These are phyloP conservation scores for Nipponacmea schrenckii DNA, from an alignment of 2,888 invertebrate species.

Conservation along the genomic window DNA sequence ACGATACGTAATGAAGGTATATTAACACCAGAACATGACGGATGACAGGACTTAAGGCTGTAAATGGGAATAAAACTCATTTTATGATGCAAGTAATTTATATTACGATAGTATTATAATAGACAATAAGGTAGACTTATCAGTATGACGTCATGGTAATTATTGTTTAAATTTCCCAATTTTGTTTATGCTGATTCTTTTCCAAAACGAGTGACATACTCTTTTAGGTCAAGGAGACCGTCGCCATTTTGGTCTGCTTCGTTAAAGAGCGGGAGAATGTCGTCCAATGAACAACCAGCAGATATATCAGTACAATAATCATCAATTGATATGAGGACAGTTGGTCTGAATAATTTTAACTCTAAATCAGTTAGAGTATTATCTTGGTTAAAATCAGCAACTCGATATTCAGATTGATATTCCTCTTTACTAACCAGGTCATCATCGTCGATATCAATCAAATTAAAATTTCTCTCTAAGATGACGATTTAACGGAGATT, in stretches of 20 bases:
- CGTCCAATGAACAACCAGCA: not conserved
- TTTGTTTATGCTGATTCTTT: too few species aligned
- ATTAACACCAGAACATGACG: too few species aligned
- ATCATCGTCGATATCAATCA: not conserved
- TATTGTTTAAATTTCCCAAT: too few species aligned
- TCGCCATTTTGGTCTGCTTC: not conserved
- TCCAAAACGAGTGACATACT: not conserved
- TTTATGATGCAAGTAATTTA: too few species aligned
- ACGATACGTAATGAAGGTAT: too few species aligned
- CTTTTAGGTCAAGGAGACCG: not conserved
- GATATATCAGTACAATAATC: not conserved
- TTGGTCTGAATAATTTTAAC: not conserved
- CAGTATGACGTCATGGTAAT: too few species aligned
- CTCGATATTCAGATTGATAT: not conserved
- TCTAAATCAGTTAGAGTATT: not conserved
- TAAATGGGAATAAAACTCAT: too few species aligned
- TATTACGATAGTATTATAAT: too few species aligned
- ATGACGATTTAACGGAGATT: not conserved
- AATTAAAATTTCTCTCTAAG: not conserved
- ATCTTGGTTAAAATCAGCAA: conserved; percentile 1
- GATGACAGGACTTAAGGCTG: too few species aligned
- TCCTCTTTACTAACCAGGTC: not conserved
- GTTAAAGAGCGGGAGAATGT: not conserved
- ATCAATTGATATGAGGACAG: not conserved
- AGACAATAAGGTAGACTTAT: too few species aligned